These are phyloP conservation scores for Leptobrachium leishanense DNA, from an alignment of 2,113 vertebrate species.

Conservation along the genomic window DNA sequence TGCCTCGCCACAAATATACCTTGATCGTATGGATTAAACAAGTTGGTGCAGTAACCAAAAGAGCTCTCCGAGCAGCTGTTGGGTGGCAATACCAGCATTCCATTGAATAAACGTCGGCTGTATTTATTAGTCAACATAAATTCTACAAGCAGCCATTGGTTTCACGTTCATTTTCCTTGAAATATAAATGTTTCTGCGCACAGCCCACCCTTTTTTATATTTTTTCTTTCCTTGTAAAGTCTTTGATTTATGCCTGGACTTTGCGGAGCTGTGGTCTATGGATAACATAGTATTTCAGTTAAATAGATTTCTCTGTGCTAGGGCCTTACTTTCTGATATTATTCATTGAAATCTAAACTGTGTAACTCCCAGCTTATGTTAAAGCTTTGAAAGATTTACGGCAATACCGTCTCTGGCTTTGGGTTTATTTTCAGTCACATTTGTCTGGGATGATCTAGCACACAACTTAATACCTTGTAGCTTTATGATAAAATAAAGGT, in stretches of 20 bases:
- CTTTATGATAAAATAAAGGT: background rate
- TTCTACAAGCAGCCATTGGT: no score
- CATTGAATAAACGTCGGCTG: no score
- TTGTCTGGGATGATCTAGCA: background rate
- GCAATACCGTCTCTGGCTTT: background rate
- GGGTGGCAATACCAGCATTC: no score
- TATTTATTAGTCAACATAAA: no score
- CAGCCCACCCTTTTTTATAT: no score
- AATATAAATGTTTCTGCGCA: no score
- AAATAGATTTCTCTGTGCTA: background rate
- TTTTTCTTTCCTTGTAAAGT: background rate
- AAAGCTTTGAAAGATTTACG: background rate
- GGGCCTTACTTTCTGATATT: background rate
- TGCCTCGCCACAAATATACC: no score
- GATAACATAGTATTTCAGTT: background rate
- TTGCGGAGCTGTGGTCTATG: background rate
- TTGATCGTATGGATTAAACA: no score
- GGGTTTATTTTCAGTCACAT: background rate
- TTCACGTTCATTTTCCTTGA: no score
- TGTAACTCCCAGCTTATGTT: background rate
- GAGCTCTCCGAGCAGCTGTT: no score
- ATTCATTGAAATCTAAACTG: background rate
- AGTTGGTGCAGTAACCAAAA: no score
- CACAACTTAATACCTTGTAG: background rate
- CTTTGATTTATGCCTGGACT: background rate